phyloP scores from a whole-genome alignment of 2,888 invertebrate species.

The Autographa gamma region DNA sequence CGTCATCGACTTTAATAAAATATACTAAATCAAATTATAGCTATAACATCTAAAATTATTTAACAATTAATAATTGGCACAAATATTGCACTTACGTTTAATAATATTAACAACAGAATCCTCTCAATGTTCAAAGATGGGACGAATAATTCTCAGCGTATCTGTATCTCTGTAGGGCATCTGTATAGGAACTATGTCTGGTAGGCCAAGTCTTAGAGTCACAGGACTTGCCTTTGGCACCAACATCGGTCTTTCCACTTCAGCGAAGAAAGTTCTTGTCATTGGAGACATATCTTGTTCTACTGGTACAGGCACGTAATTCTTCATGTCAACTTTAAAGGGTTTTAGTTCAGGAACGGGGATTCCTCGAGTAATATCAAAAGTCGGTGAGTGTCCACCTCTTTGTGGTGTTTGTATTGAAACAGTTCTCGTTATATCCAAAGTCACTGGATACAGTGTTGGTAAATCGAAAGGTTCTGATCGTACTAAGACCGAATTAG shows the following conservation, averaged over 20 bases:
- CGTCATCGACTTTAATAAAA: background rate
- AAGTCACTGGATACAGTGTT: constrained; percentile 60
- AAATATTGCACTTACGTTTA: constrained; percentile 46
- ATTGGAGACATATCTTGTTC: constrained; percentile 61
- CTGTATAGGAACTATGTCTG: constrained; percentile 58
- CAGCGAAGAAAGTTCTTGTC: constrained; percentile 65
- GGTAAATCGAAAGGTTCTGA: constrained; percentile 58
- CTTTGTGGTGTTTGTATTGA: constrained; percentile 63
- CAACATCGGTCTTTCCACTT: constrained; percentile 66
- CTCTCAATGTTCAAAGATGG: constrained; percentile 72
- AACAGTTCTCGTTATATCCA: constrained; percentile 63
- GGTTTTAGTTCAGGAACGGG: background rate
- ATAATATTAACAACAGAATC: constrained; percentile 15
- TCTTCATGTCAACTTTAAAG: constrained; percentile 56
- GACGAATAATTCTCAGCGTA: constrained; percentile 68
- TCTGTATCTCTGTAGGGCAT: constrained; percentile 52
- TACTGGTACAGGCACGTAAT: constrained; percentile 59
- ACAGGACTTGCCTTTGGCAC: constrained; percentile 63
- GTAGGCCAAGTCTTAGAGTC: constrained; percentile 63
- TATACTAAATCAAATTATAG: constrained; percentile 12
- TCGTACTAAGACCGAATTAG: constrained; percentile 26
- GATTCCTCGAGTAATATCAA: background rate
- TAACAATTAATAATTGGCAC: constrained; percentile 52
- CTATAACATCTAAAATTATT: constrained; percentile 21
- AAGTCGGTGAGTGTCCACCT: constrained; percentile 8